Percentiles rank a stretch among this genome's conserved stretches.
Evolutionary conservation across 2,113 vertebrate species (phyloP).

Genomic region (Caloenas nicobarica): DNA sequence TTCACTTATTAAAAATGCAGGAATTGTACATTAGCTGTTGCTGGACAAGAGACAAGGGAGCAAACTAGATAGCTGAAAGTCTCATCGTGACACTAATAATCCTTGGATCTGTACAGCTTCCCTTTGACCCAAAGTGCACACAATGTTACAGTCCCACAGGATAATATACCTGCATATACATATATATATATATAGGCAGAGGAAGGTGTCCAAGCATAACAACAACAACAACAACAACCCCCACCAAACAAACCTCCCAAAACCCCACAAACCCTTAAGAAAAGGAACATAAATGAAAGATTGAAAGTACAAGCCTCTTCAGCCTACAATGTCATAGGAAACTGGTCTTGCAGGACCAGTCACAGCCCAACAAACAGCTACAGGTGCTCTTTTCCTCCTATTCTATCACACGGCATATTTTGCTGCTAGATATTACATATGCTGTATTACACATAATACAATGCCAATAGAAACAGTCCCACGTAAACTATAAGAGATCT

Average conservation of each 20-base stretch:
- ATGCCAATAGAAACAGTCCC: background rate
- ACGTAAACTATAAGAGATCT: background rate
- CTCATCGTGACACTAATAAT: background rate
- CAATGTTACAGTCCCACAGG: background rate
- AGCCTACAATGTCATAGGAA: background rate
- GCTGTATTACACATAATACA: background rate
- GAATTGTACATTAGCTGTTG: background rate
- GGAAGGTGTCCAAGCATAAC: background rate
- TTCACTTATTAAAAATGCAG: background rate
- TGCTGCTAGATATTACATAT: background rate
- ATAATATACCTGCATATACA: background rate
- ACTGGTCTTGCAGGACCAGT: background rate
- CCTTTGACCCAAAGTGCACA: background rate
- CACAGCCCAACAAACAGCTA: background rate
- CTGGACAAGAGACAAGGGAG: background rate
- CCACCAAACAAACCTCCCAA: rapidly evolving
- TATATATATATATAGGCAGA: background rate
- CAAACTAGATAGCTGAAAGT: background rate
- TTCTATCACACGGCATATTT: background rate
- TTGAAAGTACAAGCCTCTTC: background rate
- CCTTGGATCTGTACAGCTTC: background rate
- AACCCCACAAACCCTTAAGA: rapidly evolving
- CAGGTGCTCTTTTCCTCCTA: background rate
- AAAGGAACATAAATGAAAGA: background rate
- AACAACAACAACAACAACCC: background rate